A percentile compares a stretch with the other conserved stretches of the same genome.
Conservation (phyloP, 2,113 vertebrate genomes). For the Rattus norvegicus region GRCr8 NC_086022.1:139586501-139587000, state of each 20-base stretch:
- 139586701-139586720: background rate
- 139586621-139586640: background rate
- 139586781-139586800: background rate
- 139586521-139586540: no score
- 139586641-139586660: background rate
- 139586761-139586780: no score
- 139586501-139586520: background rate
- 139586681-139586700: background rate
- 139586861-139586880: background rate
- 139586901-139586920: background rate
- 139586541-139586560: no score
- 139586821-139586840: background rate
- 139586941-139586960: background rate
- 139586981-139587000: background rate
- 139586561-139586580: accelerated
- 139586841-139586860: background rate
- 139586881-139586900: background rate
- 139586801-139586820: background rate
- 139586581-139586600: background rate
- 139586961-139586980: background rate
- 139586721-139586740: background rate
- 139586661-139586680: background rate
- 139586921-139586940: background rate
- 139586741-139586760: background rate
- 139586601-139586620: background rate